Evolutionary conservation across 2,797 vertebrate species (phyloP), one percentile per base, ranked within the genome.

Genomic region (Echeneis naucrates): DNA sequence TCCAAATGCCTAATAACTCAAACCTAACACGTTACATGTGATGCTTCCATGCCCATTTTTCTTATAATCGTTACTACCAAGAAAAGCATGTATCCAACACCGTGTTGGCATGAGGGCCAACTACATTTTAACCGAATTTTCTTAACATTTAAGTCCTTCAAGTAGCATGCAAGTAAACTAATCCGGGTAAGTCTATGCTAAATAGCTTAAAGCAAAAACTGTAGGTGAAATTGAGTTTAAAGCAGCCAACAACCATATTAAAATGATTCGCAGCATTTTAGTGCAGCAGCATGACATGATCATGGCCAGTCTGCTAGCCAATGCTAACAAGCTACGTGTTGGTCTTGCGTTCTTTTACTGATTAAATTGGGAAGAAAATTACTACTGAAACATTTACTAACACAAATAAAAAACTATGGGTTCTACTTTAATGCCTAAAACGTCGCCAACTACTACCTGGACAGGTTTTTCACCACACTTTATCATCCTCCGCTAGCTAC

Each of bases 251-350:
- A 5, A 19, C 2, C 32, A 4, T 5, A 1, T 5, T 2, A 35
- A 21, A 11, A 1, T 9, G 0, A 27, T 0, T 3, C 2, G 10
- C 0, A 42, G 5, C 2, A 11, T 30, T 38, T 45, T 1, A 6
- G n/a, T 30, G 9, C 5, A 56, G 12, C 45, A 71, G 72, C 82
- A 72, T 80, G 85, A 54, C 78, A 65, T 4, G 55, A 52, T 19
- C 38, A 21, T 37, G 13, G 14, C n/a, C 4, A 59, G 38, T 42
- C 44, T 57, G 32, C 30, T 52, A 61, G 61, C 64, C 68, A 54
- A 77, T 27, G 70, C 76, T 71, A 78, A 12, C 53, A 0, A 2
- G 0, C 10, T n/a, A 19, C 0, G 0, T 0, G 2, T 0, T n/a
- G 1, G 4, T 0, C 1, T 9, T 2, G 4, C 1, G 0, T 8